Evolutionary conservation across 1,140 invertebrate species (phyloP), one percentile per base, ranked within the genome.

Genomic region (Drosophila novamexicana): DNA sequence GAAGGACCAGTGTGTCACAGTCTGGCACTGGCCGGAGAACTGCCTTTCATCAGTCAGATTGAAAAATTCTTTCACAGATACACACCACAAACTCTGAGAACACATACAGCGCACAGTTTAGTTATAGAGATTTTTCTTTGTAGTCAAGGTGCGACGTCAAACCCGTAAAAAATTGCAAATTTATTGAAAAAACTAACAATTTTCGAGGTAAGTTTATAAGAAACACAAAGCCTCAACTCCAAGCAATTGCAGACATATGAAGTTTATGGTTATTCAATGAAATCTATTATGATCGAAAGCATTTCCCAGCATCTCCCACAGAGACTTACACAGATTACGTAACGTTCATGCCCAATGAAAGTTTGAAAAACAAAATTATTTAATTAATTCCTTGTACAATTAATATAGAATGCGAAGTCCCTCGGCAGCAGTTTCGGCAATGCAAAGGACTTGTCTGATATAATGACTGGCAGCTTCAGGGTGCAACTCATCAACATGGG

Each of bases 401-500:
- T 72, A 67, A 7, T 45, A 8, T 9, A 91, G 91, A 88, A 91
- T 91, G 91, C 88, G 78, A 91, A 91, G 81, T 91, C 90, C 78
- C 89, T 91, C 81, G 90, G 90, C 72, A 90, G 90, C 83, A 85
- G 90, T 75, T 91, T 91, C 81, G 90, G 90, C 81, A 91, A 91
- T 91, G 90, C 90, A 56, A 91, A 91, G 90, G 90, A 91, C 79
- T 82, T 91, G 90, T 89, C 88, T 86, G 91, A 91, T 91, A 91
- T 91, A 92, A 92, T 92, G 91, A 92, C 91, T 81, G 91, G 91
- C 78, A 92, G 88, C 77, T 94, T 95, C 92, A 95, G 94, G 93
- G 94, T 94, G 81, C 94, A 95, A 91, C 94, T 95, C 85, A 94
- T 94, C 93, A 95, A 95, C 93, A 95, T 95, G 95, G 95, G 95